Evolutionary conservation across 1,140 invertebrate species (phyloP).

Genomic region (Chelonus insularis): DNA sequence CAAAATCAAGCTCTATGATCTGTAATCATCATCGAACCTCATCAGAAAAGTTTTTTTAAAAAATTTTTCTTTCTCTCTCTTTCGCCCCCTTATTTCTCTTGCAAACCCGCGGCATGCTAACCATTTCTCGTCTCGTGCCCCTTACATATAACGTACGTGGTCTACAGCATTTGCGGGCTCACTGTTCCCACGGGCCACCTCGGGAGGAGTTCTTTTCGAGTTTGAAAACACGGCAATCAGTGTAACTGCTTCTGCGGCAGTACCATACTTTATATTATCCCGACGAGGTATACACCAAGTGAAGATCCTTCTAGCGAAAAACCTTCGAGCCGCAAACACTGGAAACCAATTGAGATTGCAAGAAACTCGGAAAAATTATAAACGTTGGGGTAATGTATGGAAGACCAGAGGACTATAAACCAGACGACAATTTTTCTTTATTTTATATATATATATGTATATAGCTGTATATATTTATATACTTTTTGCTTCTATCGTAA

Average conservation of each 20-base stretch:
- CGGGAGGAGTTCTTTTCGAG: slow-evolving; percentile 51
- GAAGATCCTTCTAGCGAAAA: neutral
- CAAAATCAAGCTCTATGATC: too few relatives aligned
- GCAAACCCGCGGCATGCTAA: neutral
- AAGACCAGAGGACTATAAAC: neutral
- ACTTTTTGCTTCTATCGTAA: too few relatives aligned
- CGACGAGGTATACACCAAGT: too few relatives aligned
- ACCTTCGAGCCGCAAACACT: neutral
- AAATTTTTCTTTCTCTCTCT: too few relatives aligned
- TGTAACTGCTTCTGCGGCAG: slow-evolving; percentile 51
- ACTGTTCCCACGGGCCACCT: slow-evolving; percentile 51
- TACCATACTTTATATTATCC: slow-evolving; percentile 39
- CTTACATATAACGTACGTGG: slow-evolving; percentile 35
- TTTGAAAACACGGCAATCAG: slow-evolving; percentile 57
- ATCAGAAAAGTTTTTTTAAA: too few relatives aligned
- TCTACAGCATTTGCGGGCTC: slow-evolving; percentile 42
- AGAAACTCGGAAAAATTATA: neutral
- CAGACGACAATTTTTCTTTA: neutral
- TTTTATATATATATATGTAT: neutral
- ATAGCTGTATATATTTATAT: too few relatives aligned
- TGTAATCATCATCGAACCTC: too few relatives aligned
- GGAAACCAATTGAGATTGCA: neutral
- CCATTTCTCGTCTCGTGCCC: neutral
- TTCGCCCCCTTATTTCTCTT: too few relatives aligned
- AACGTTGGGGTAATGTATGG: neutral